These are phyloP conservation scores for Gastrophysa polygoni DNA, from an alignment of 2,888 invertebrate species.

Conservation along the genomic window DNA sequence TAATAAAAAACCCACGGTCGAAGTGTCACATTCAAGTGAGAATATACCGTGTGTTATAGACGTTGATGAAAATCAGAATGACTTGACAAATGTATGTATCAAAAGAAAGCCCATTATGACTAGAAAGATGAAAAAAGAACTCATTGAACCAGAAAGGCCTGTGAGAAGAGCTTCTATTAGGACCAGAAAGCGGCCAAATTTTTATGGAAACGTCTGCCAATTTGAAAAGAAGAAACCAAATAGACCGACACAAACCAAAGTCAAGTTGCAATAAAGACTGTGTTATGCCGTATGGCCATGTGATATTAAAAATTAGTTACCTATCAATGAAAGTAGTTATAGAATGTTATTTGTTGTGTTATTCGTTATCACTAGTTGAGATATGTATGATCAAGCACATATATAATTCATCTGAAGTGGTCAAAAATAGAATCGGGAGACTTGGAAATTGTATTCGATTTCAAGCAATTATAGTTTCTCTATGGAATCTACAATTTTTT, in stretches of 20 bases:
- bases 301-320: neutral
- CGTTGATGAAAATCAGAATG: no score
- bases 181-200: neutral
- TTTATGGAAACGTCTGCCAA: neutral
- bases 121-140: no score
- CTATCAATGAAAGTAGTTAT: neutral
- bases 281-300: neutral
- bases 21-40: neutral
- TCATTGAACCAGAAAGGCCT: neutral
- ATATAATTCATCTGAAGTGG: no score
- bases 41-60: no score
- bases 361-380: no score
- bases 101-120: no score
- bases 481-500: no score
- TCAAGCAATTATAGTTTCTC: no score
- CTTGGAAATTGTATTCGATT: no score
- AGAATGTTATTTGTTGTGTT: neutral
- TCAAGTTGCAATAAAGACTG: neutral
- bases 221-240: neutral
- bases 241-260: neutral
- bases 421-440: no score
- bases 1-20: neutral
- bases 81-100: no score
- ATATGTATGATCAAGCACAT: no score
- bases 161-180: neutral